Conservation (phyloP, 2,888 invertebrate species). For the Leptura quadrifasciata region DNA sequence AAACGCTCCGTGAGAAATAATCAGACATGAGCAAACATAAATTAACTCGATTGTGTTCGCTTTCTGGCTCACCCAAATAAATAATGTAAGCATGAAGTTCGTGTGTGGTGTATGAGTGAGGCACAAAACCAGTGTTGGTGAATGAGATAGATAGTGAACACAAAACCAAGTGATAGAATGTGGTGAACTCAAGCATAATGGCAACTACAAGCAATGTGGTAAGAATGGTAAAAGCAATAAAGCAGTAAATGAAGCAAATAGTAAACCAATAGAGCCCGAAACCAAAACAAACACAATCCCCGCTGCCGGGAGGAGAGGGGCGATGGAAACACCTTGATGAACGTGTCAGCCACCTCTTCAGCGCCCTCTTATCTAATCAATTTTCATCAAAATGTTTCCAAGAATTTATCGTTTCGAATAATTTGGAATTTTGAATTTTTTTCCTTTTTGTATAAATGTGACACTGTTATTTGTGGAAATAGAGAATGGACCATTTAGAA, state of each 20-base stretch:
- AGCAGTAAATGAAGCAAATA: slow-evolving; percentile 63
- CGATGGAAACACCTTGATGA: slow-evolving; percentile 76
- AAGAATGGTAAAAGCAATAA: slow-evolving; percentile 58
- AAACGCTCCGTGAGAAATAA: slow-evolving; percentile 69
- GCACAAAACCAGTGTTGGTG: slow-evolving; percentile 56
- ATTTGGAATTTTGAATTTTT: slow-evolving; percentile 47
- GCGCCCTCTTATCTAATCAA: slow-evolving; percentile 58
- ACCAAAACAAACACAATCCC: slow-evolving; percentile 71
- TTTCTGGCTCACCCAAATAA: slow-evolving; percentile 66
- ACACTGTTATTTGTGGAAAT: slow-evolving; percentile 33
- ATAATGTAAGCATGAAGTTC: slow-evolving; percentile 59
- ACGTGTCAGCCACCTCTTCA: slow-evolving; percentile 71
- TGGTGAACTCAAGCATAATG: slow-evolving; percentile 65
- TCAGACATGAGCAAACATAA: slow-evolving; percentile 64
- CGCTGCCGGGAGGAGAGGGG: slow-evolving; percentile 69
- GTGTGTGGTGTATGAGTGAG: slow-evolving; percentile 51
- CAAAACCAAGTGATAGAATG: slow-evolving; percentile 63
- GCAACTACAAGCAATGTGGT: slow-evolving; percentile 62
- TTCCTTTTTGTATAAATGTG: slow-evolving; percentile 28
- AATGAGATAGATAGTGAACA: slow-evolving; percentile 67
- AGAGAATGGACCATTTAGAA: slow-evolving; percentile 11
- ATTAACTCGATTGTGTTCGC: slow-evolving; percentile 67
- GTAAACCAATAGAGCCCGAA: slow-evolving; percentile 66
- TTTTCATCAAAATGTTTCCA: slow-evolving; percentile 75
- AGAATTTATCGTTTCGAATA: slow-evolving; percentile 46